phyloP scores from a whole-genome alignment of 2,888 invertebrate species.

The Leptinotarsa peninsularis region DNA sequence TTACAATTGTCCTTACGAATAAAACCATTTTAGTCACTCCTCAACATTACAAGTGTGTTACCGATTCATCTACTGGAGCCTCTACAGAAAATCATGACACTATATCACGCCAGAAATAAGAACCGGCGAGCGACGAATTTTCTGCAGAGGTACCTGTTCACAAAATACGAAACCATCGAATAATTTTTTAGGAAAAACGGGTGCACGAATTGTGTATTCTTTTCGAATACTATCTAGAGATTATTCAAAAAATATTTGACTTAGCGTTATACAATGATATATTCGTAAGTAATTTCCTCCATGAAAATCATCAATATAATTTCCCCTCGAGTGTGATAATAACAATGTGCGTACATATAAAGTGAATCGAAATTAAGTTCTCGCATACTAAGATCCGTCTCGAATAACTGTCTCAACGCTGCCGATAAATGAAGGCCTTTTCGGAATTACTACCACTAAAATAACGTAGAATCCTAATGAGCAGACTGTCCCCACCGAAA shows the following conservation, averaged over 20 bases:
- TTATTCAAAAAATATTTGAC: conserved; percentile 4
- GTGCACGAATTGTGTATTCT: neutral
- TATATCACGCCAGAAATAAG: neutral
- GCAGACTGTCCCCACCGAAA: neutral
- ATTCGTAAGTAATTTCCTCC: conserved; percentile 3
- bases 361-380: conserved; percentile 34
- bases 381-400: conserved; percentile 3
- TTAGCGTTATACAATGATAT: conserved; percentile 11
- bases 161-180: neutral
- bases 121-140: neutral
- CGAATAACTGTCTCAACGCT: neutral
- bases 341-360: conserved; percentile 44
- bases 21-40: conserved; percentile 6
- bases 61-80: neutral
- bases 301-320: conserved; percentile 24
- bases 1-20: conserved; percentile 20
- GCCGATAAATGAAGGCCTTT: neutral
- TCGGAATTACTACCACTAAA: neutral
- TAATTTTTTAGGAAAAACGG: neutral
- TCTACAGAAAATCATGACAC: too few relatives aligned
- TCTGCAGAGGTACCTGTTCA: neutral
- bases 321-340: conserved; percentile 36
- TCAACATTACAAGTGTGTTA: neutral
- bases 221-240: neutral
- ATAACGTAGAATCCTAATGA: neutral